Evolutionary conservation across 2,888 invertebrate species (phyloP).

Genomic region (Dynastes tityus): DNA sequence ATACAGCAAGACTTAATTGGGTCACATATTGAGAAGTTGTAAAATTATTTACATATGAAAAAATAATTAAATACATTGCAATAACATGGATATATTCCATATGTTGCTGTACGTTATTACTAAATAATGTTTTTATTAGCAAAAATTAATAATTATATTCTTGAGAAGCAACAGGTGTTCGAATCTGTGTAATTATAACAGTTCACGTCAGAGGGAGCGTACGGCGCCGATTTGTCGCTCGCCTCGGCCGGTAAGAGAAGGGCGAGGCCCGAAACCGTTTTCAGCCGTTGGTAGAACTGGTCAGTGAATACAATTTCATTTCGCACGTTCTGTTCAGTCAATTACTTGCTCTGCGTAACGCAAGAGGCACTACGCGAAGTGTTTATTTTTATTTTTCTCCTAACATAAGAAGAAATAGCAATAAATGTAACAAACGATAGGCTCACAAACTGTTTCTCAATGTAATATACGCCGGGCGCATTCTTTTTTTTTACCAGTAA

Average conservation of each 20-base stretch:
- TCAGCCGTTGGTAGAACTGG: constrained; percentile 53
- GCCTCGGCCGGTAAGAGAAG: constrained; percentile 61
- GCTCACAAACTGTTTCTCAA: constrained; percentile 35
- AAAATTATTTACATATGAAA: too few species aligned
- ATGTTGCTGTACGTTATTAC: background rate
- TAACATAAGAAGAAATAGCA: constrained; percentile 24
- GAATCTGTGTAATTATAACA: constrained; percentile 8
- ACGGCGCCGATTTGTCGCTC: constrained; percentile 28
- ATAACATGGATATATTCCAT: too few species aligned
- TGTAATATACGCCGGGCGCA: constrained; percentile 35
- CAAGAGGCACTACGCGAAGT: constrained; percentile 40
- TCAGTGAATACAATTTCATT: constrained; percentile 36
- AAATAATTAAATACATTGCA: too few species aligned
- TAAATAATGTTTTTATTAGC: background rate
- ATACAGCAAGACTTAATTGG: too few species aligned
- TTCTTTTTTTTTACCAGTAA: constrained; percentile 14
- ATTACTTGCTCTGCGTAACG: constrained; percentile 34
- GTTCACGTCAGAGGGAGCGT: background rate
- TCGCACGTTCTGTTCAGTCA: constrained; percentile 40
- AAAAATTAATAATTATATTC: background rate
- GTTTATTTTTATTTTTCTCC: constrained; percentile 33
- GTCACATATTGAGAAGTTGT: too few species aligned
- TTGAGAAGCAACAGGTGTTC: constrained; percentile 48
- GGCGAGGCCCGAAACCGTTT: constrained; percentile 58
- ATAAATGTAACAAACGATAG: constrained; percentile 43